Evolutionary conservation across 2,888 invertebrate genomes (phyloP).

Genomic region (Pimpla rufipes): DNA sequence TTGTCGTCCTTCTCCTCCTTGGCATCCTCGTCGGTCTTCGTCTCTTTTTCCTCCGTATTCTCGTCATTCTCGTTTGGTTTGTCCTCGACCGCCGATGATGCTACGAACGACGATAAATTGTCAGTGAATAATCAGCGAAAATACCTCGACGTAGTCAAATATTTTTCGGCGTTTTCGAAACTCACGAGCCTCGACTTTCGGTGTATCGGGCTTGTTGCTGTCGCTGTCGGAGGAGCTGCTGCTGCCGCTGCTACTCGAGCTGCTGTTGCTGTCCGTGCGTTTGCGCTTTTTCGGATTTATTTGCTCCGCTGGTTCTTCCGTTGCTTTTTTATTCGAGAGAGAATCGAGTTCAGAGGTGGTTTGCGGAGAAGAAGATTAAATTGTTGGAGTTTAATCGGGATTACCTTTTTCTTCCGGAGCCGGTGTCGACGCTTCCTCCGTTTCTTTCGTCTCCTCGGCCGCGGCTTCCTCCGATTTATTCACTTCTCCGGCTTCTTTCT

Average conservation of each 20-base stretch:
- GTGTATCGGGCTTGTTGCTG: slow-evolving; percentile 85
- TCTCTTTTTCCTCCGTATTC: slow-evolving; percentile 57
- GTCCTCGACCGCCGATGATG: slow-evolving; percentile 55
- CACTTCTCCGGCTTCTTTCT: slow-evolving; percentile 75
- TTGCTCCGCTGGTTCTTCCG: slow-evolving; percentile 83
- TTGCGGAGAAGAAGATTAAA: neutral
- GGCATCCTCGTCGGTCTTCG: slow-evolving; percentile 78
- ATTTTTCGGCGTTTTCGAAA: slow-evolving; percentile 9
- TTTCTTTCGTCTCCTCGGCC: slow-evolving; percentile 79
- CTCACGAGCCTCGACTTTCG: slow-evolving; percentile 80
- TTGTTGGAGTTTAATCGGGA: neutral
- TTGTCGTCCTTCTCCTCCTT: slow-evolving; percentile 80
- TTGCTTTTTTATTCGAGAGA: slow-evolving; percentile 58
- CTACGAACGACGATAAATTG: neutral
- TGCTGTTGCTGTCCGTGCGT: slow-evolving; percentile 86
- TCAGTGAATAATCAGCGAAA: neutral
- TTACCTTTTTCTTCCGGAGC: slow-evolving; percentile 77
- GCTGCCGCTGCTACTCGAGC: slow-evolving; percentile 85
- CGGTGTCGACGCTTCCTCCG: slow-evolving; percentile 79
- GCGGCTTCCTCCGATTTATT: slow-evolving; percentile 72
- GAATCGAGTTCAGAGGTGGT: neutral
- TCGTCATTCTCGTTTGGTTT: slow-evolving; percentile 70
- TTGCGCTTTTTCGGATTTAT: slow-evolving; percentile 86
- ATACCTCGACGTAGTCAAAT: no score
- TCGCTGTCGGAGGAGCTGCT: slow-evolving; percentile 85